Evolutionary conservation across 2,888 invertebrate genomes (phyloP), one percentile per base, ranked within the genome.

Genomic region (Agrenia bidenticulata): DNA sequence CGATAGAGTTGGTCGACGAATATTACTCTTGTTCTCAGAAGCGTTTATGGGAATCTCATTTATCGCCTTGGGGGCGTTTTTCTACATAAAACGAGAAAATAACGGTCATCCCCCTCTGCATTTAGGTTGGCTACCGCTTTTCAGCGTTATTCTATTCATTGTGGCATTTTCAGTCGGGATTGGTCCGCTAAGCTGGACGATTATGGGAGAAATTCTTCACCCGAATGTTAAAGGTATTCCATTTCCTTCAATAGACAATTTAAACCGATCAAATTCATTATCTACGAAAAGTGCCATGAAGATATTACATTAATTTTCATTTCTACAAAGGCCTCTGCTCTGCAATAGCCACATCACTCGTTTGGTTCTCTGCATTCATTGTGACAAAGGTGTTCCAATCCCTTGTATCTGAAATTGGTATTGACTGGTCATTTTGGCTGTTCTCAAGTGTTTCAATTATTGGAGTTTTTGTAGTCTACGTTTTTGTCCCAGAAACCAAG

Each of bases 1-100:
- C 9, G 95, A 95, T 72, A 86, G 85, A 64, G 89, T 89, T 11
- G 93, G 94, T 0, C 83, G 95, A 63, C 87, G 89, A 72, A 85
- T 89, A 2, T 83, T 93, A 2, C 82, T 96, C 1, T 83, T 93
- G 58, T 82, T 89, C 63, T 92, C 92, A 41, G 87, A 90, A 26
- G 77, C 85, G 19, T 84, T 88, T 19, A 90, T 91, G 88, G 84
- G 87, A 0, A 66, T 87, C 0, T 88, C 89, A 73, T 80, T 92
- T 59, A 81, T 87, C 45, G 82, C 87, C 21, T 80, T 92, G 9
- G 90, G 91, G 1, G 80, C 86, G 32, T 90, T 88, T 79, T 93
- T 91, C 80, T 85, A 88, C 73, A 77, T 84, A 57, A 62, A 72
- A 2, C 39, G 64, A 32, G 19, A 15, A 4, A 27, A 51, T 9